Evolutionary conservation across 2,888 invertebrate species (phyloP).

Genomic region (Parasteatoda lunata): DNA sequence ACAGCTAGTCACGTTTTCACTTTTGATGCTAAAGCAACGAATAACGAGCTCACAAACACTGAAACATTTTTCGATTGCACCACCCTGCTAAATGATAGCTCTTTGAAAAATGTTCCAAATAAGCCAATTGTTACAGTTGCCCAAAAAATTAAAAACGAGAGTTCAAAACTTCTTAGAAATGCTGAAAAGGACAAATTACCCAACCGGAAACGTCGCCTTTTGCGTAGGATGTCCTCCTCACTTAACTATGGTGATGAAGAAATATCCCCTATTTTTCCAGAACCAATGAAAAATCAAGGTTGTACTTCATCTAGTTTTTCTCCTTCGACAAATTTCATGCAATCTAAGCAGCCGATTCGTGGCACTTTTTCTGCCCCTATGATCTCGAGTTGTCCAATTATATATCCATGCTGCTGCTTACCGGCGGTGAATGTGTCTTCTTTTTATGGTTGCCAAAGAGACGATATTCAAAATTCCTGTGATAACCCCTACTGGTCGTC

Average conservation of each 20-base stretch:
- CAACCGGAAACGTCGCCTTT: conserved; percentile 24
- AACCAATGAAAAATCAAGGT: background rate
- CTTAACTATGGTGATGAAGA: conserved; percentile 28
- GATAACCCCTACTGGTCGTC: background rate
- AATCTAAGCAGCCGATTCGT: background rate
- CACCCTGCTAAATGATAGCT: background rate
- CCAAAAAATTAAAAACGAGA: background rate
- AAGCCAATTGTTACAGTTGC: background rate
- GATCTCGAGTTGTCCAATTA: background rate
- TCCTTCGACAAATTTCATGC: background rate
- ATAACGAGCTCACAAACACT: background rate
- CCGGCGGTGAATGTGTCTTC: background rate
- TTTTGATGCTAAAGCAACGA: background rate
- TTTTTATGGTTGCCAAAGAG: background rate
- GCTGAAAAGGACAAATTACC: conserved; percentile 6
- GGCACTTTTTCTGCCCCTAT: background rate
- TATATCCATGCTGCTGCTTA: background rate
- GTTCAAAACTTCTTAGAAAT: background rate
- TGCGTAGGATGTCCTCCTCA: conserved; percentile 40
- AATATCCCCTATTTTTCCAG: background rate
- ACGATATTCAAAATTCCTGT: background rate
- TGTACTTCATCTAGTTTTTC: background rate
- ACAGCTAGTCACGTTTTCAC: background rate
- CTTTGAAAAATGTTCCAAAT: background rate
- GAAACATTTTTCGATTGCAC: background rate